Base-by-base conservation (phyloP, 2,888 invertebrate species). In the Chalcis sispes region DNA sequence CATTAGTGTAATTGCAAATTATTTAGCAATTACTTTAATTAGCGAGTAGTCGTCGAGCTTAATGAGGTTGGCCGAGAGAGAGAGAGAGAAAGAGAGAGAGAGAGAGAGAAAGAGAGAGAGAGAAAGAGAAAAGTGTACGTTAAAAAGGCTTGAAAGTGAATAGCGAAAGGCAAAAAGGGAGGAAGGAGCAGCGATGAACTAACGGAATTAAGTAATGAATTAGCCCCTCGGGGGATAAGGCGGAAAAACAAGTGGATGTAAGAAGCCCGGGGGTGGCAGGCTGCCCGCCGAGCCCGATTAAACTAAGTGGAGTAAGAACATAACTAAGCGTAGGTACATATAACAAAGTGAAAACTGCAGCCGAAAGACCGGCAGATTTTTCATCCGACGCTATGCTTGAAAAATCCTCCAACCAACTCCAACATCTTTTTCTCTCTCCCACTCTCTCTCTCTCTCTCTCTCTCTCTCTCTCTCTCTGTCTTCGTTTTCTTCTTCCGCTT, bases 11-110 rank as follows among this genome's bases (percentile, higher is more conserved):
- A 88, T 88, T 88, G 86, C 86, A 88, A 87, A 88, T 88, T 87
- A 88, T 88, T 87, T 86, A 86, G 87, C 87, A 87, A 88, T 88
- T 88, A 87, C 87, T 87, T 87, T 86, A 87, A 88, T 88, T 87
- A 88, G 86, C 85, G 84, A 85, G 83, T 84, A 85, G 81, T 83
- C n/a, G n/a, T n/a, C 81, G 82, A 81, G 82, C 82, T 84, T 82
- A 79, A 83, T 81, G 83, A 86, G 85, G 83, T 84, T 83, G 79
- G 77, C 78, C 59, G 40, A 72, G 58, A 69, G 79, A n/a, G 79
- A 25, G 32, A 62, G 58, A 48, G 76, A 78, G 73, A 77, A 77
- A 72, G 80, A n/a, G 80, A 77, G 76, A 76, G 71, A 79, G 78
- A 77, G 62, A 75, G 69, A 72, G 74, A 79, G 75, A 54, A n/a